Evolutionary conservation across 2,113 vertebrate genomes (phyloP), one percentile per base, ranked within the genome.

Genomic region (Hemicordylus capensis): DNA sequence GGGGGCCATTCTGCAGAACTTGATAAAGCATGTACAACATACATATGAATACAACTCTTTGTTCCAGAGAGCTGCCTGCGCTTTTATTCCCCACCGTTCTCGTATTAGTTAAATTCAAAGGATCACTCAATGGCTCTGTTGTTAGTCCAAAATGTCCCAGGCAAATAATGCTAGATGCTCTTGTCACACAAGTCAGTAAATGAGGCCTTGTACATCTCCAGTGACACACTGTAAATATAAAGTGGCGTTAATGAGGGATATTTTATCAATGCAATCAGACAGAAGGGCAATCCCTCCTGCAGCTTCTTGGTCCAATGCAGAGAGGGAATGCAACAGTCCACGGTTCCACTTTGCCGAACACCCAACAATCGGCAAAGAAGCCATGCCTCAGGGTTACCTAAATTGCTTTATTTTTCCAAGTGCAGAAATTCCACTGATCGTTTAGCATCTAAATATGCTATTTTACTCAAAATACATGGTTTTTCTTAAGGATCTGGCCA

Each of bases 1-100:
- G 91, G 88, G 85, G 67, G 89, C 90, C 88, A 37, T 1, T n/a
- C 89, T 91, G 94, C 93, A 90, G 91, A 95, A 86, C 90, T 80
- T 83, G 93, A 88, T 51, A 84, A 79, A 92, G 90, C 93, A 70
- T 80, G 93, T 80, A 90, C 89, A 67, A 88, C 89, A 34, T 76
- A 88, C 81, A 92, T 63, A 80, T 97, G 96, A 97, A 97, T 96
- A 91, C 93, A 91, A 94, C 94, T 95, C 96, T 97, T 97, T 97
- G 96, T 97, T 94, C 92, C 56, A 37, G 83, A 81, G 92, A 64
- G 92, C 95, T 85, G 94, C 95, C 95, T 64, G 94, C 92, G 90
- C 93, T 95, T 92, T 76, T 88, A 87, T 94, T 84, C 90, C 61
- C 88, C 93, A 90, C 92, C 87, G 31, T 89, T 89, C 80, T 85